Evolutionary conservation across 2,113 vertebrate genomes (phyloP).

Genomic region (Actenoides lindsayi): DNA sequence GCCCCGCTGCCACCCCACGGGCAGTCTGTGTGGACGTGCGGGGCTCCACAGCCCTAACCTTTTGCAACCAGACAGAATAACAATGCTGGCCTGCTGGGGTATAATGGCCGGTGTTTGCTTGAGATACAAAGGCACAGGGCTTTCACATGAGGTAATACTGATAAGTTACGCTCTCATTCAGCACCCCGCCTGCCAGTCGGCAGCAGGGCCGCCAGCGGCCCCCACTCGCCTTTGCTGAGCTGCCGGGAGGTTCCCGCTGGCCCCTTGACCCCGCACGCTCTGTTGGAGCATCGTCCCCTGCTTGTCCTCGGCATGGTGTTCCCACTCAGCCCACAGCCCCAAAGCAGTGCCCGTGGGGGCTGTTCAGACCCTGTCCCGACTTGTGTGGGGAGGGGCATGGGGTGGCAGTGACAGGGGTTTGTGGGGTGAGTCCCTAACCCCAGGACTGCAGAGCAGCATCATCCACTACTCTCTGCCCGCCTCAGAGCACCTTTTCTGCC

Average conservation of each 20-base stretch:
- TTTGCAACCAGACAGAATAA: slow-evolving; percentile 55
- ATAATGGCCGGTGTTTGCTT: slow-evolving; percentile 63
- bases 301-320: accelerated
- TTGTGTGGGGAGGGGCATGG: accelerated
- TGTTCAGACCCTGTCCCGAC: background rate
- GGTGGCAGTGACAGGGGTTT: accelerated
- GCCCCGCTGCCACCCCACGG: background rate
- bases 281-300: accelerated
- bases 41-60: slow-evolving; percentile 52
- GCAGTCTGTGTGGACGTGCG: slow-evolving; percentile 46
- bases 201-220: background rate
- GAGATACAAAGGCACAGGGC: slow-evolving; percentile 67
- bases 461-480: background rate
- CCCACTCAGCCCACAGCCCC: background rate
- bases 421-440: background rate
- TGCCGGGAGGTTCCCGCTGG: background rate
- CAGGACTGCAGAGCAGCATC: accelerated
- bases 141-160: slow-evolving; percentile 74
- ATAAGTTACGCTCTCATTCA: slow-evolving; percentile 39
- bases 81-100: slow-evolving; percentile 56
- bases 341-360: accelerated
- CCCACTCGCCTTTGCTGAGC: background rate
- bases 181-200: background rate
- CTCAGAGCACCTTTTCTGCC: accelerated
- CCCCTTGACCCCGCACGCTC: accelerated